These are phyloP conservation scores for Ametastegia equiseti DNA, from an alignment of 2,888 invertebrate genomes.

Conservation along the genomic window DNA sequence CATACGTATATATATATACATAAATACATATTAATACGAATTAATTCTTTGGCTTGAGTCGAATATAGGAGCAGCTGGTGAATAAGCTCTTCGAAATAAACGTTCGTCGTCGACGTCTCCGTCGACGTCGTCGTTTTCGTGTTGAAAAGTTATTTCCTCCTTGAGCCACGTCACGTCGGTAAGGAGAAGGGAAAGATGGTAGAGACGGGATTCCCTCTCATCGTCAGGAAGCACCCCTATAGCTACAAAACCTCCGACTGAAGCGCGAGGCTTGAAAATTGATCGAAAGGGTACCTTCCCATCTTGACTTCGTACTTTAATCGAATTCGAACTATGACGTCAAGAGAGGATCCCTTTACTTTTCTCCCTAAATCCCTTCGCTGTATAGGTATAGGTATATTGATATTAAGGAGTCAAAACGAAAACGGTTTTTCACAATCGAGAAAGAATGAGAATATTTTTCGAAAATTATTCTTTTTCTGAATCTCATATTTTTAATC, in stretches of 20 bases:
- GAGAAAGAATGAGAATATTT: no score
- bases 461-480: no score
- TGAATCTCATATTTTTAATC: not conserved
- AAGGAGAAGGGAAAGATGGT: no score
- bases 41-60: no score
- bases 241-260: not conserved
- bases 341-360: slow-evolving; percentile 1
- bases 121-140: not conserved
- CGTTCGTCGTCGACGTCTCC: not conserved
- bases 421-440: no score
- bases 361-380: not conserved
- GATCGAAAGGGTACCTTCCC: slow-evolving; percentile 35
- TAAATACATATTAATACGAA: no score
- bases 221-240: not conserved
- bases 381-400: no score
- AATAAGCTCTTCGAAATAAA: no score
- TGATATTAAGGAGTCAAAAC: no score
- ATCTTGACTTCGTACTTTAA: slow-evolving; percentile 34
- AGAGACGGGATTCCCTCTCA: not conserved
- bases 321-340: slow-evolving; percentile 32
- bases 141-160: slow-evolving; percentile 35
- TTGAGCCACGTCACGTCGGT: no score
- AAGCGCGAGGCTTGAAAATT: slow-evolving; percentile 26
- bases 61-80: no score
- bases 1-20: no score